Evolutionary conservation across 2,888 invertebrate genomes (phyloP).

Genomic region (Diaphora mendica): DNA sequence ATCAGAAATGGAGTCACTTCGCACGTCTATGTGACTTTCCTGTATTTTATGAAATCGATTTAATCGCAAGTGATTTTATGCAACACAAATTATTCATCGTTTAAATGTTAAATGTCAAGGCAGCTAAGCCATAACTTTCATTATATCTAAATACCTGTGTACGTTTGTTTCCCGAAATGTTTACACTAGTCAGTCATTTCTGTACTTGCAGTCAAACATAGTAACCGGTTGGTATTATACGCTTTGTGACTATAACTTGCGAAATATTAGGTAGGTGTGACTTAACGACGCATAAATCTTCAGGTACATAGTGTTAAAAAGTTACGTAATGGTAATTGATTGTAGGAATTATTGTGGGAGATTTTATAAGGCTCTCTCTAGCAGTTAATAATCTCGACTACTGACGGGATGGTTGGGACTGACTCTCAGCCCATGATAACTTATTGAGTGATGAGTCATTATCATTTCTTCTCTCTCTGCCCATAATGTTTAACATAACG

Average conservation of each 20-base stretch:
- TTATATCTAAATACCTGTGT: neutral
- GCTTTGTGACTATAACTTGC: conserved; percentile 3
- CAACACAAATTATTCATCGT: neutral
- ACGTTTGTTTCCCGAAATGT: neutral
- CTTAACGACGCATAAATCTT: neutral
- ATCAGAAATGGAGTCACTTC: neutral
- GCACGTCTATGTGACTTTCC: neutral
- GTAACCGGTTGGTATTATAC: neutral
- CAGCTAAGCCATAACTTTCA: neutral
- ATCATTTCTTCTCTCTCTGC: too few relatives aligned
- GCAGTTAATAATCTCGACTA: neutral
- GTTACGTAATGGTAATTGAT: neutral
- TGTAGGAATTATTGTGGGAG: neutral
- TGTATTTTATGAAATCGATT: neutral
- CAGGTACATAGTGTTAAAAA: neutral
- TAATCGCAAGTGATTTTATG: neutral
- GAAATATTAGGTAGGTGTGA: conserved; percentile 2
- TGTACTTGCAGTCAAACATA: neutral
- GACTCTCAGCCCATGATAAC: neutral
- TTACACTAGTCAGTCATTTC: neutral
- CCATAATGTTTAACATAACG: too few relatives aligned
- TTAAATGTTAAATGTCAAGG: neutral
- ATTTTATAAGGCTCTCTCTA: neutral
- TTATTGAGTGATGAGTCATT: neutral
- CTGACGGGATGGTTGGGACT: too few relatives aligned